These are phyloP conservation scores for Porites divaricata DNA, from an alignment of 92 coral and sea anemone genomes.

Conservation along the genomic window DNA sequence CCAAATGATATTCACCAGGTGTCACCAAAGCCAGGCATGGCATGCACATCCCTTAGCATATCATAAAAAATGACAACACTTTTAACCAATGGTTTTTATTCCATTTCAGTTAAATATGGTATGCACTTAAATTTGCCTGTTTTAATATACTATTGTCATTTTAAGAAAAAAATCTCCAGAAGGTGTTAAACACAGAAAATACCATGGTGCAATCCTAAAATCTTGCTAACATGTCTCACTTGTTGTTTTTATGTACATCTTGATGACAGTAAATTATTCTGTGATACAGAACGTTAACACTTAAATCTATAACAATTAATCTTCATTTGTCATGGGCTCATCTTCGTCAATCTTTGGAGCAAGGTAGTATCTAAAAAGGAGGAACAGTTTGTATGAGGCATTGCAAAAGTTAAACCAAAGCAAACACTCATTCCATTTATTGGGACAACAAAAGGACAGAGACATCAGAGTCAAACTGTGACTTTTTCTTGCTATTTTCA, in stretches of 20 bases:
- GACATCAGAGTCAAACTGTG: background rate
- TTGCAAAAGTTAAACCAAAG: background rate
- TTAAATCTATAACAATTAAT: slow-evolving; percentile 18
- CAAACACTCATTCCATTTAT: background rate
- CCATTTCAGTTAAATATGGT: slow-evolving; percentile 5
- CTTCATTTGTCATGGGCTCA: slow-evolving; percentile 55
- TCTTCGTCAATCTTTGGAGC: slow-evolving; percentile 94
- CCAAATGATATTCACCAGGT: too few species aligned
- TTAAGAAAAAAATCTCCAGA: background rate
- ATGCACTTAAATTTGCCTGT: background rate
- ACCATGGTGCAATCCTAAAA: too few species aligned
- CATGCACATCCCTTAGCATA: too few species aligned
- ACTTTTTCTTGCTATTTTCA: background rate
- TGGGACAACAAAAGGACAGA: background rate
- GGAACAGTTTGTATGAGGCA: background rate
- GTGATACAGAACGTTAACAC: background rate
- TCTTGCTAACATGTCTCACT: background rate
- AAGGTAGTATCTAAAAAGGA: slow-evolving; percentile 65
- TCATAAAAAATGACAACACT: background rate
- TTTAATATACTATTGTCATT: background rate
- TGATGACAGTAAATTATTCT: background rate
- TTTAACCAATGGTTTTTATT: background rate
- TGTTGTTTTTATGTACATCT: slow-evolving; percentile 25
- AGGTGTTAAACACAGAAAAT: background rate
- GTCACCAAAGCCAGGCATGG: too few species aligned